Evolutionary conservation across 2,888 invertebrate genomes (phyloP), one percentile per base, ranked within the genome.

Genomic region (Cotesia congregata): DNA sequence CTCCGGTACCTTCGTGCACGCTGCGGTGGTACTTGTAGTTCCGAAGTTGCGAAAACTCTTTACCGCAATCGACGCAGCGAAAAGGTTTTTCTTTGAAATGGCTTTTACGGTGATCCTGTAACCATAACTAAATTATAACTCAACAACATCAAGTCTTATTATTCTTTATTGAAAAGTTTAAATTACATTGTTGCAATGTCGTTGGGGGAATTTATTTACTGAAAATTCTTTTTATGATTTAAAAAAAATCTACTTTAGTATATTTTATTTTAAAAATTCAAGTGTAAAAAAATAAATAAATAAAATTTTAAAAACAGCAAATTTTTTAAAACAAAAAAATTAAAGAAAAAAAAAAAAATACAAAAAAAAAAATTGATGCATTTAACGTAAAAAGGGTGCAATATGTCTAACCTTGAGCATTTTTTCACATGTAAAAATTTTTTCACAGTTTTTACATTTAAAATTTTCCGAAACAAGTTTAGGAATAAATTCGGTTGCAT

Each of bases 21-120:
- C 95, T 95, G 71, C 90, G 86, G 87, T 96, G 96, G 86, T 96
- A 96, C 90, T 95, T 95, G 89, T 94, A 96, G 90, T 96, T 96
- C 64, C 96, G 92, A 73, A 96, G 90, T 87, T 96, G 96, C 0
- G 95, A 95, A 89, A 96, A 96, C 64, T 93, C 93, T 88, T 96
- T 96, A 70, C 93, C 94, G 86, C 96, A 96, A 81, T 95, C 95
- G 30, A 91, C 90, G 87, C 96, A 96, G 83, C 94, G 94, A 81
- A 94, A 94, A 12, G 91, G 91, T 83, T 92, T 92, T 81, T 91
- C 90, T 41, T 90, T 90, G 1, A 90, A 90, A 83, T 90, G 90
- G 17, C 89, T 89, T 15, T 90, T 83, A 69, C 85, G 83, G 82
- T 90, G 90, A 40, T 90, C 89, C 90, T 90, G 84, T 9, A 30